A percentile compares a stretch with the other conserved stretches of the same genome.
These are phyloP conservation scores for Heliocidaris tuberculata DNA, from an alignment of 35 echinoderm and acorn worm species.

Conservation along the genomic window DNA sequence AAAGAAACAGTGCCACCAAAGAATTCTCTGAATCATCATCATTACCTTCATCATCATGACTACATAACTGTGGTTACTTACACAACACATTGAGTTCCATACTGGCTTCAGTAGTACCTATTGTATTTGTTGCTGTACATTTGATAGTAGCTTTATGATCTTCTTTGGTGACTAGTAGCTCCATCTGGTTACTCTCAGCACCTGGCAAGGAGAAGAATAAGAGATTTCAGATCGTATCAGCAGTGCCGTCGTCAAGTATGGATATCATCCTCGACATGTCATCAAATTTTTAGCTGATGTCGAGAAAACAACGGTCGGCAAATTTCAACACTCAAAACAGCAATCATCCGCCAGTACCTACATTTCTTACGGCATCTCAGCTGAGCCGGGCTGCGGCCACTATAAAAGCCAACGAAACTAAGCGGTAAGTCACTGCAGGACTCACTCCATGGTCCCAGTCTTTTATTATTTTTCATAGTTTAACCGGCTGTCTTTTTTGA, in stretches of 20 bases:
- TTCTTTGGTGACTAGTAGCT: constrained; percentile 65
- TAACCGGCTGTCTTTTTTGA: not conserved
- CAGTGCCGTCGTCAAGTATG: no score
- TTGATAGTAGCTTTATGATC: constrained; percentile 68
- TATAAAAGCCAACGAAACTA: no score
- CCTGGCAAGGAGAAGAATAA: not conserved
- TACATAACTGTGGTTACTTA: constrained; percentile 53
- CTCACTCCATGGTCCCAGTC: no score
- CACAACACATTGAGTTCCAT: constrained; percentile 68
- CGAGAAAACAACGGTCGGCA: not conserved
- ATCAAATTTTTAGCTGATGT: no score
- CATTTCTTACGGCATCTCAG: no score
- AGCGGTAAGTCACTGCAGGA: no score
- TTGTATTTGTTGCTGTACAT: constrained; percentile 71
- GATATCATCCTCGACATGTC: no score
- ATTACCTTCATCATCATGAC: not conserved
- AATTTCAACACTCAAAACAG: not conserved
- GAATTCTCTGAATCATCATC: not conserved
- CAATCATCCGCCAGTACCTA: no score
- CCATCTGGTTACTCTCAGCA: constrained; percentile 52
- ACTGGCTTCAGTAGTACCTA: constrained; percentile 64
- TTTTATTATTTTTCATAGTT: no score
- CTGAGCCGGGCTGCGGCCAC: no score
- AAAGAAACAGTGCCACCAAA: no score
- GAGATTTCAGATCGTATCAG: not conserved